Conservation (phyloP, 2,113 vertebrate genomes). For the Rhinolophus ferrumequinum region DNA sequence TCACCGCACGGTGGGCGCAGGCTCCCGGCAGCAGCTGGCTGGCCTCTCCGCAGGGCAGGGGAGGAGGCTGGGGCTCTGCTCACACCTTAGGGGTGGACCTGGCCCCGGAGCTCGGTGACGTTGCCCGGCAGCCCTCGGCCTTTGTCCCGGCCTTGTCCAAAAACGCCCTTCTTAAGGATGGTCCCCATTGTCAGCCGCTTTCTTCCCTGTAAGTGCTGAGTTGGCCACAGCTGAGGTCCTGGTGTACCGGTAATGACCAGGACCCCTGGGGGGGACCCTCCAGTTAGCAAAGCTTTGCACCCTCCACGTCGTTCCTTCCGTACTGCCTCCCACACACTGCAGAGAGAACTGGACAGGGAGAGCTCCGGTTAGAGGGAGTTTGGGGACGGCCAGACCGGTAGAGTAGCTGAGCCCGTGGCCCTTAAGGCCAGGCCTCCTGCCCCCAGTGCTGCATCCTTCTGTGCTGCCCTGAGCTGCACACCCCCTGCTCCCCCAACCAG, state of each 20-base stretch:
- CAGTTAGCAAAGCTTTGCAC: neutral
- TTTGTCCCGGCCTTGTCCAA: neutral
- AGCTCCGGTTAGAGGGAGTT: accelerated
- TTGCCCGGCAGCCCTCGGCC: accelerated
- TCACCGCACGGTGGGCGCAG: accelerated
- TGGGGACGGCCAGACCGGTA: neutral
- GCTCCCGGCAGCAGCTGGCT: neutral
- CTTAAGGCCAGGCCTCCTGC: neutral
- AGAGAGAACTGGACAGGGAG: accelerated
- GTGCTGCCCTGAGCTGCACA: accelerated
- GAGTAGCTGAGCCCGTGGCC: neutral
- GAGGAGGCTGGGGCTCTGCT: accelerated
- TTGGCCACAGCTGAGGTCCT: no score
- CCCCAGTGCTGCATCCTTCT: neutral
- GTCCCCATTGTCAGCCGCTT: accelerated
- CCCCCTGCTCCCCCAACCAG: neutral
- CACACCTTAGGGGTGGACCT: neutral
- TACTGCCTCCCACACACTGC: accelerated
- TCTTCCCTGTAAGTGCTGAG: accelerated
- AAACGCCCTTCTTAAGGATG: accelerated
- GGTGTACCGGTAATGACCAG: accelerated
- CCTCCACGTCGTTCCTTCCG: accelerated
- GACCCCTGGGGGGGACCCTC: no score
- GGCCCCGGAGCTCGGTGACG: neutral
- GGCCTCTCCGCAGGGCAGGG: accelerated